Evolutionary conservation across 2,113 vertebrate genomes (phyloP), one percentile per base, ranked within the genome.

Genomic region (Cisticola juncidis): DNA sequence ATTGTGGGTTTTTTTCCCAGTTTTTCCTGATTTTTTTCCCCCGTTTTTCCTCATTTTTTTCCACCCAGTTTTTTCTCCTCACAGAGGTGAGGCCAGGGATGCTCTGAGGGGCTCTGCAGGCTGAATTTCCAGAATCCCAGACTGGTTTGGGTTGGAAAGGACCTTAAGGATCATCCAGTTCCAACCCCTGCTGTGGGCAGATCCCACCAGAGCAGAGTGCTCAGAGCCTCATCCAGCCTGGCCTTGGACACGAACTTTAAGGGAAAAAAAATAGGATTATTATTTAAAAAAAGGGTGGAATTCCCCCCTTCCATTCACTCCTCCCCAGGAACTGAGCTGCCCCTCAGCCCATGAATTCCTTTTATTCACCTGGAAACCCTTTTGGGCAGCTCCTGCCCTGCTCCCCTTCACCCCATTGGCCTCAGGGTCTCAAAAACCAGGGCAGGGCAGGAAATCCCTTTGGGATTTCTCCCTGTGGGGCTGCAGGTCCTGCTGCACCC

Each of bases 331-430:
- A n/a, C 0, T 40, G 45, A 62, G 64, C 64, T 80, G 76, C 48
- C 23, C 23, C 24, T 50, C 48, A 25, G 33, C 26, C 14, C 54
- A 5, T 10, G 14, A 16, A 0, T 18, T 22, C 58, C 28, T 33
- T 64, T 24, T 28, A 3, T 29, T 15, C 11, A 12, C 31, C 82
- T 22, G 9, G 5, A 70, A 70, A 78, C 22, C 10, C 42, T 71
- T 3, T 31, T 20, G 81, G 54, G 54, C 44, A 64, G 5, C 31
- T 28, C 70, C 73, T 54, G 50, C 15, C 42, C 24, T 17, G 20
- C 21, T 61, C 24, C 2, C 38, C 42, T 60, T 60, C 11, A 0
- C 17, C 48, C 44, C 31, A 1, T 9, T 0, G 0, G 9, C 40
- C 24, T 38, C 81, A 10, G 25, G 14, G 13, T 47, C 40, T 38